Percentiles rank a stretch among this genome's conserved stretches.
These are phyloP conservation scores for Motacilla alba DNA, from an alignment of 2,113 vertebrate species.

Conservation along the genomic window DNA sequence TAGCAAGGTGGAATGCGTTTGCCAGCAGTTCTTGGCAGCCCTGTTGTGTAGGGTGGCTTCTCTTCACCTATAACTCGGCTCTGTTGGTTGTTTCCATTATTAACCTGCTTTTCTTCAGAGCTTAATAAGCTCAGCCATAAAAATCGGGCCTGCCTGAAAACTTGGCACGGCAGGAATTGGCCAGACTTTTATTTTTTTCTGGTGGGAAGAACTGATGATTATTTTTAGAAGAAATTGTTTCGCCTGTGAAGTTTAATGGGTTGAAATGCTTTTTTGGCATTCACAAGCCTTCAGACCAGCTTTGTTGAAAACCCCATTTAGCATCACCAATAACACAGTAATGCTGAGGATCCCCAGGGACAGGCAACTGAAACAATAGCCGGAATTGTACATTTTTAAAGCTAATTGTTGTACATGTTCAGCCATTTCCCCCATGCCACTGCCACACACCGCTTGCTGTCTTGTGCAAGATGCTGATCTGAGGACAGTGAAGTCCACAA, in stretches of 20 bases:
- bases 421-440: neutral
- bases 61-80: neutral
- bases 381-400: neutral
- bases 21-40: neutral
- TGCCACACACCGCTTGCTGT: neutral
- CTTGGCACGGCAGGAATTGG: neutral
- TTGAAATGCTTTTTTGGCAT: conserved; percentile 52
- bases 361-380: conserved; percentile 29
- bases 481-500: neutral
- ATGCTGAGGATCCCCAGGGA: conserved; percentile 1
- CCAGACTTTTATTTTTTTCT: conserved; percentile 36
- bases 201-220: conserved; percentile 30
- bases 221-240: conserved; percentile 55
- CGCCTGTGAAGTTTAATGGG: conserved; percentile 15
- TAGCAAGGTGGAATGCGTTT: neutral
- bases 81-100: conserved; percentile 18
- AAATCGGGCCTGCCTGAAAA: conserved; percentile 28
- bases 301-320: conserved; percentile 56
- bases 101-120: conserved; percentile 45
- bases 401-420: neutral
- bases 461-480: neutral
- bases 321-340: conserved; percentile 16
- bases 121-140: conserved; percentile 36
- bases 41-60: neutral
- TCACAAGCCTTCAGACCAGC: neutral